Base-by-base conservation (phyloP, 2,888 invertebrate species). In the Polyommatus icarus region DNA sequence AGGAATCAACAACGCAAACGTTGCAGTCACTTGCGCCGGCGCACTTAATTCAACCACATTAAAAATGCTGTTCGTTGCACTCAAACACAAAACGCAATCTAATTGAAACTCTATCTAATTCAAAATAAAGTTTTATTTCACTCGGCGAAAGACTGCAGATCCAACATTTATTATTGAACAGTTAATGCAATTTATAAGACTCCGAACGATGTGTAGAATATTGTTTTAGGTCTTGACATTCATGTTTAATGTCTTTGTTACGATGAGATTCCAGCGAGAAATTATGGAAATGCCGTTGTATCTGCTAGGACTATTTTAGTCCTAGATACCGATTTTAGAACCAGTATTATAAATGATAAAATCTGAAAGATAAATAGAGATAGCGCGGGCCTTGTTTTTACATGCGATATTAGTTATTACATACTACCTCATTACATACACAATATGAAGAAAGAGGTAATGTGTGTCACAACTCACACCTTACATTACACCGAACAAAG, bases 171-270 rank as follows among this genome's bases (percentile, higher is more conserved):
- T 76, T 54, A 61, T 72, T 67, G 72, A 36, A 20, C 72, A 79
- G 50, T 73, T 76, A 80, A 80, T 82, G 79, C 82, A 82, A 85
- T 92, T 91, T 91, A 91, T 90, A 90, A 85, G 86, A 87, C 87
- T 84, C 82, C 85, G 85, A 86, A 88, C 86, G 88, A 89, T 88
- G 90, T 88, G 87, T 87, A 88, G 89, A 90, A 91, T 90, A 91
- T 90, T 89, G 91, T 90, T 88, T 87, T 89, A 87, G 85, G 87
- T 87, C 88, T 84, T 87, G 89, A 91, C 89, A 86, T 84, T 85
- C 84, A 83, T 87, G 88, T 88, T 88, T 91, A 91, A 91, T 91
- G 92, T 92, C 92, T 92, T 89, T 90, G 90, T 92, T 91, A 83
- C 87, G 87, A 86, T 86, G 85, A 85, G 85, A 88, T 86, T 87